A percentile compares a stretch with the other conserved stretches of the same genome.
Conservation (phyloP, 2,113 vertebrate genomes). For the Grantiella picta region DNA sequence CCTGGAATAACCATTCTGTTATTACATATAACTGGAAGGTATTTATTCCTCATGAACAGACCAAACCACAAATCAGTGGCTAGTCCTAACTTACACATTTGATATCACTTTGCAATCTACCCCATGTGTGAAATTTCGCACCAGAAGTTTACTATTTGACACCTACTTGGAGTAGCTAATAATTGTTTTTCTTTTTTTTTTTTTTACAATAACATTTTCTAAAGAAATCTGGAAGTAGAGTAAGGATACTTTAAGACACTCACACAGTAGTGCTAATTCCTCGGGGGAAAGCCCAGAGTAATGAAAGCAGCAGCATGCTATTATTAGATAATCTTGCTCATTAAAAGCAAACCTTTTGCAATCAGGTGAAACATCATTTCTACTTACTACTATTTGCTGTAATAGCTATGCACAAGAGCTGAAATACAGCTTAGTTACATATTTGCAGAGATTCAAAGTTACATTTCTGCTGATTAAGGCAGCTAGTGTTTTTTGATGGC, state of each 20-base stretch:
- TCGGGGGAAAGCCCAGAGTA: not conserved
- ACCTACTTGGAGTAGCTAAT: not conserved
- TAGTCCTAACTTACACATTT: not conserved
- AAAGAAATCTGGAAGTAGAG: not conserved
- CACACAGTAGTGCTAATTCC: not conserved
- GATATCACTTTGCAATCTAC: not conserved
- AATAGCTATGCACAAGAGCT: not conserved
- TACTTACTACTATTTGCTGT: not conserved
- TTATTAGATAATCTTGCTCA: not conserved
- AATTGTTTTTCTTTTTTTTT: not conserved
- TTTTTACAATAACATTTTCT: not conserved
- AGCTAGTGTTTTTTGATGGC: not conserved
- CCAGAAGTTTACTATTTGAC: not conserved
- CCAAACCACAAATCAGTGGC: not conserved
- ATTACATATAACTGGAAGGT: not conserved
- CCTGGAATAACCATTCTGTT: not conserved
- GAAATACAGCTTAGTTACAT: not conserved
- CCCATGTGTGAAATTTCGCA: not conserved
- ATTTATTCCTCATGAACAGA: not conserved
- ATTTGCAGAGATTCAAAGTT: not conserved
- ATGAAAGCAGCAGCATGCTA: not conserved
- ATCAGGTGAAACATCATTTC: not conserved
- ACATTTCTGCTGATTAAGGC: not conserved
- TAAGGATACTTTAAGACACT: not conserved
- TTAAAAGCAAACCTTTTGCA: not conserved